Evolutionary conservation across 2,888 invertebrate species (phyloP).

Genomic region (Amaurobius ferox): DNA sequence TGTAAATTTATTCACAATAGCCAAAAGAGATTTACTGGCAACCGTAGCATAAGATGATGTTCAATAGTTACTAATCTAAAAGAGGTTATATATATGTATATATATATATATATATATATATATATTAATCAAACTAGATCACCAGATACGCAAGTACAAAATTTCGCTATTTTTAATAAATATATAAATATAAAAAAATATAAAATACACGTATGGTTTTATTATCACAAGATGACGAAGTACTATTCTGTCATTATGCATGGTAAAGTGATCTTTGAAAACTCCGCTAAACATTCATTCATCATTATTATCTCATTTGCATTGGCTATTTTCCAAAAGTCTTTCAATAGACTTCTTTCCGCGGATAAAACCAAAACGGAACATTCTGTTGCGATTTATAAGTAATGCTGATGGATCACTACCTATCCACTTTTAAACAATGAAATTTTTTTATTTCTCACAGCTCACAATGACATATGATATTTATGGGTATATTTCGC

Average conservation of each 20-base stretch:
- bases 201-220: too few species aligned
- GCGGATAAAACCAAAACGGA: background rate
- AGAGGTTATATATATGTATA: too few species aligned
- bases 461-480: background rate
- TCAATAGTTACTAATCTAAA: too few species aligned
- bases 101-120: too few species aligned
- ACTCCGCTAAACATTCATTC: background rate
- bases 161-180: too few species aligned
- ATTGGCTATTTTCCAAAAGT: background rate
- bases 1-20: too few species aligned
- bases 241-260: background rate
- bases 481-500: background rate
- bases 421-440: slow-evolving; percentile 8
- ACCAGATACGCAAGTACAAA: too few species aligned
- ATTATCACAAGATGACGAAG: background rate
- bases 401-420: slow-evolving; percentile 21
- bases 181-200: too few species aligned
- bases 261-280: background rate
- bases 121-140: too few species aligned
- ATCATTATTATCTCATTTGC: slow-evolving; percentile 5
- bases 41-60: too few species aligned
- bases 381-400: background rate
- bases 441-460: slow-evolving; percentile 5
- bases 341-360: background rate
- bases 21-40: too few species aligned